These are phyloP conservation scores for Sepioteuthis lessoniana DNA, from an alignment of 2,888 invertebrate species.

Conservation along the genomic window DNA sequence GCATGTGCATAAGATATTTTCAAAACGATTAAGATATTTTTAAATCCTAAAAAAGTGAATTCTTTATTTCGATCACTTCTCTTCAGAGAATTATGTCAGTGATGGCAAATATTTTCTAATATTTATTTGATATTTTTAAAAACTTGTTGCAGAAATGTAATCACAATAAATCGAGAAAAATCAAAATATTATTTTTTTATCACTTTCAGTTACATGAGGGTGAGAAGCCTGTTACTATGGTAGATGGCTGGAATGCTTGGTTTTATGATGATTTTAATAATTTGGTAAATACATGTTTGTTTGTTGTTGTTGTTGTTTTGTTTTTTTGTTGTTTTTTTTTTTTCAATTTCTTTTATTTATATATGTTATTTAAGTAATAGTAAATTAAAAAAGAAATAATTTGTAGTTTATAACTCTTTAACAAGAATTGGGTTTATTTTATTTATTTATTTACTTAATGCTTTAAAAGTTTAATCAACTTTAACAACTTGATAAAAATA, in stretches of 20 bases:
- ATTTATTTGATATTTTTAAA: neutral
- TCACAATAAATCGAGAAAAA: neutral
- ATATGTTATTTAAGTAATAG: neutral
- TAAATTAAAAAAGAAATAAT: neutral
- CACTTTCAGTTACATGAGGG: constrained; percentile 62
- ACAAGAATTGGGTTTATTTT: no score
- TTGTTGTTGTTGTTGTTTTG: no score
- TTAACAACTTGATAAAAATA: neutral
- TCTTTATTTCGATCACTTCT: no score
- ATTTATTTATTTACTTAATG: no score
- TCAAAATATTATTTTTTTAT: neutral
- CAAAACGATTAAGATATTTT: no score
- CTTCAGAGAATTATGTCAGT: no score
- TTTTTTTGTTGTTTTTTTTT: no score
- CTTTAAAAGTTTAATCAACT: neutral
- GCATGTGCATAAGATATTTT: no score
- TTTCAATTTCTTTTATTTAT: neutral
- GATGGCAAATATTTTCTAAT: neutral
- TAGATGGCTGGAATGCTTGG: constrained; percentile 79
- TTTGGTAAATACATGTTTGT: constrained; percentile 72
- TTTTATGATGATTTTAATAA: constrained; percentile 76
- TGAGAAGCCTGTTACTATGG: constrained; percentile 69
- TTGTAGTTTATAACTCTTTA: neutral
- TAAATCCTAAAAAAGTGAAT: no score
- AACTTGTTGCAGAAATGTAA: no score